Conservation (phyloP, 2,888 invertebrate genomes). For the Papilio elwesi region DNA sequence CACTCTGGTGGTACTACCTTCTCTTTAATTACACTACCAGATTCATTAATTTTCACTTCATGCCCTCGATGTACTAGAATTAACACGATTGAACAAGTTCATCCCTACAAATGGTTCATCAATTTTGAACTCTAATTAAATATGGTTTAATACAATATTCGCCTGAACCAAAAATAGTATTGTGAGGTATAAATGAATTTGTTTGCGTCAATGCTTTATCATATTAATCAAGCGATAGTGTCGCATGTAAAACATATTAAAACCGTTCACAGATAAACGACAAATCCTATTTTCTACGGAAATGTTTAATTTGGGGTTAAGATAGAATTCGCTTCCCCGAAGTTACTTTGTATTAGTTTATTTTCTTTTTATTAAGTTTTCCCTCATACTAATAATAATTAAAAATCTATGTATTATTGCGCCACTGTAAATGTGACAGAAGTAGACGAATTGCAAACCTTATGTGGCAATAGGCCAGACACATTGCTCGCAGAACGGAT, state of each 20-base stretch:
- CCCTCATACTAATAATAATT: no score
- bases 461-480: no score
- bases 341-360: no score
- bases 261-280: conserved; percentile 32
- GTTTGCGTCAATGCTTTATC: conserved; percentile 55
- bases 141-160: neutral
- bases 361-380: no score
- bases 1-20: neutral
- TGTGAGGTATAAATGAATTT: conserved; percentile 39
- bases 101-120: neutral
- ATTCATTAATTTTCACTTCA: conserved; percentile 19
- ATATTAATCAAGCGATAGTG: conserved; percentile 53
- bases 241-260: conserved; percentile 39
- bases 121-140: conserved; percentile 2
- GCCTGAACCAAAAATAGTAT: no score
- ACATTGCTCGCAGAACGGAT: no score
- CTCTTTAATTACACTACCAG: conserved; percentile 18
- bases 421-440: no score
- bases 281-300: conserved; percentile 9
- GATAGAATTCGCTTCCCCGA: no score
- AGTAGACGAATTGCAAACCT: no score
- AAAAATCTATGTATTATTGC: no score
- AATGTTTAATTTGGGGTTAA: neutral
- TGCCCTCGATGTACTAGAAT: neutral
- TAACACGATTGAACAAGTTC: neutral